Percentiles rank a stretch among this genome's conserved stretches.
These are phyloP conservation scores for Sylvia atricapilla DNA, from an alignment of 2,113 vertebrate species.

Conservation along the genomic window DNA sequence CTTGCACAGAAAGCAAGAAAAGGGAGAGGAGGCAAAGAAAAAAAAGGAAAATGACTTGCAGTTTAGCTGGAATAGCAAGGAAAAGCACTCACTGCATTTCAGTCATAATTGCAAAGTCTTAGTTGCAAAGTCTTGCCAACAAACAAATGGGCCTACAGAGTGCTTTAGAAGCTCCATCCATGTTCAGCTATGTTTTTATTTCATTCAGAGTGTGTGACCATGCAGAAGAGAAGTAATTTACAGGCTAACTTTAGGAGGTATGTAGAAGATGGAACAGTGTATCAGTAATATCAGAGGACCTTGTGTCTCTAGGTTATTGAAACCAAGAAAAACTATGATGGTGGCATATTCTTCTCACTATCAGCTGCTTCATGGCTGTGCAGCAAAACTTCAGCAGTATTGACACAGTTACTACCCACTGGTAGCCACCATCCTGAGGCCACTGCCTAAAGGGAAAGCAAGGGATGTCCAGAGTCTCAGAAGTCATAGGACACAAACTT, in stretches of 20 bases:
- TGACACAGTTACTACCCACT: neutral
- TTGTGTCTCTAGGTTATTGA: neutral
- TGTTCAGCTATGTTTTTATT: neutral
- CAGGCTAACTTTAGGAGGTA: neutral
- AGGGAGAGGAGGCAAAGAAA: rapidly evolving
- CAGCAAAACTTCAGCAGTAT: neutral
- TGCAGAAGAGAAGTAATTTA: neutral
- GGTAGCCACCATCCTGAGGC: neutral
- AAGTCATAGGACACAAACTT: neutral
- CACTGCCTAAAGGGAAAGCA: neutral
- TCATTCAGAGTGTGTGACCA: neutral
- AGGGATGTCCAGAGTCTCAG: neutral
- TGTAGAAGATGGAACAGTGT: neutral
- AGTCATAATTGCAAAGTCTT: too few relatives aligned
- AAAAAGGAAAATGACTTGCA: neutral
- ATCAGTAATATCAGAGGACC: neutral
- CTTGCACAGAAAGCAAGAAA: neutral
- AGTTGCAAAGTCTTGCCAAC: neutral
- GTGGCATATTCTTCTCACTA: neutral
- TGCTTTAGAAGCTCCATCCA: neutral
- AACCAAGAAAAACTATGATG: neutral
- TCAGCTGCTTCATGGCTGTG: neutral
- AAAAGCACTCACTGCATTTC: neutral
- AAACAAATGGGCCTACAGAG: neutral
- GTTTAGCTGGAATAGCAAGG: neutral